These are phyloP conservation scores for Columba guinea DNA, from an alignment of 2,797 vertebrate species.

Conservation along the genomic window DNA sequence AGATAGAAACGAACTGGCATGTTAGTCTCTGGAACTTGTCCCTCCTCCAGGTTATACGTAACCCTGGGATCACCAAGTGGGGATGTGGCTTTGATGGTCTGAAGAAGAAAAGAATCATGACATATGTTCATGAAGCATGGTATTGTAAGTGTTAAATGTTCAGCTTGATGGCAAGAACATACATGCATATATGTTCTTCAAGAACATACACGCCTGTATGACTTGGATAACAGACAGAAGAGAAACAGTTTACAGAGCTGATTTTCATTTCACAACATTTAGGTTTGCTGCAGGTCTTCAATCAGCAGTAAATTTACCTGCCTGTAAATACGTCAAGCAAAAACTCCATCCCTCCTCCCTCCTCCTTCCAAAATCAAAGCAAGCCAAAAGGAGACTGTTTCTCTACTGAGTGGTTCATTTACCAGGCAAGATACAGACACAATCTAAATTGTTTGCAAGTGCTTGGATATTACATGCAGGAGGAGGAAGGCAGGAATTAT, in stretches of 20 bases:
- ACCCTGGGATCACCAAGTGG: constrained; percentile 86
- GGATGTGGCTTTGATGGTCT: constrained; percentile 90
- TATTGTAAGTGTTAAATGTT: background rate
- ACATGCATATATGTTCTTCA: background rate
- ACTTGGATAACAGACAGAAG: background rate
- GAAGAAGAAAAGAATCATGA: constrained; percentile 50
- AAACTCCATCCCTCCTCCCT: background rate
- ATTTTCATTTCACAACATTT: background rate
- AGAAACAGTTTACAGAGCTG: background rate
- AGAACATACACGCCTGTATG: background rate
- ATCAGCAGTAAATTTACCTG: background rate
- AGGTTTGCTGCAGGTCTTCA: background rate
- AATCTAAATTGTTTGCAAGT: background rate
- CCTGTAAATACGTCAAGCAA: background rate
- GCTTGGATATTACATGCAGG: background rate
- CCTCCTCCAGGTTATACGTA: constrained; percentile 90
- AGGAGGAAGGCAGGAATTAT: background rate
- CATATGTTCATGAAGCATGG: background rate
- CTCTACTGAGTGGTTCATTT: background rate
- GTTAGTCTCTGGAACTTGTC: constrained; percentile 89
- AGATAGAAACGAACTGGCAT: constrained; percentile 91
- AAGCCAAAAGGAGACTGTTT: background rate
- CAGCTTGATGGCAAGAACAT: background rate
- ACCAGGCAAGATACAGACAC: background rate
- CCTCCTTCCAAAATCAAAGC: background rate